Evolutionary conservation across 2,888 invertebrate species (phyloP).

Genomic region (Brassicogethes aeneus): DNA sequence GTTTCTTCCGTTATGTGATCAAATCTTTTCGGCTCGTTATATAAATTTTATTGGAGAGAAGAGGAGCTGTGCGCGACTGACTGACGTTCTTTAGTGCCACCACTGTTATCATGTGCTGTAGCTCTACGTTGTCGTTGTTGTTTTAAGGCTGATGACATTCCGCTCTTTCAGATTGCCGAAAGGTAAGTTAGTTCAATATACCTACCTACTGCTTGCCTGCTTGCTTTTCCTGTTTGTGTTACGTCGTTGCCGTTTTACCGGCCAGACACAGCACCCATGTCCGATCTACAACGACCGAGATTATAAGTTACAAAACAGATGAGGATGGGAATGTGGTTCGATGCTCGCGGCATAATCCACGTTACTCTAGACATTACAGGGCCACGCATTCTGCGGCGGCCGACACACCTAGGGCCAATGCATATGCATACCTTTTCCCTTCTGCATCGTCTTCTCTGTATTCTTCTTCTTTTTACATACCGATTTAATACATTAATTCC

Average conservation of each 20-base stretch:
- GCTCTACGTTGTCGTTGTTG: conserved; percentile 12
- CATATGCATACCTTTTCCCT: no score
- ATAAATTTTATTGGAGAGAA: no score
- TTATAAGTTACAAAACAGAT: conserved; percentile 13
- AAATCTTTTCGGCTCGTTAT: no score
- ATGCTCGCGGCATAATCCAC: conserved; percentile 19
- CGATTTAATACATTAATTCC: no score
- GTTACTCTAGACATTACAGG: conserved; percentile 25
- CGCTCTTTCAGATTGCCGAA: conserved; percentile 25
- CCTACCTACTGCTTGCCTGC: conserved; percentile 4
- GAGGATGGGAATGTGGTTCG: conserved; percentile 19
- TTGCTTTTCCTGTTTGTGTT: background rate
- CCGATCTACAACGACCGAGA: conserved; percentile 5
- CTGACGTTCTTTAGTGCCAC: conserved; percentile 19
- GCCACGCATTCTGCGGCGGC: conserved; percentile 14
- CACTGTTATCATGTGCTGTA: conserved; percentile 20
- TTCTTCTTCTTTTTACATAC: no score
- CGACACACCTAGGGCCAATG: background rate
- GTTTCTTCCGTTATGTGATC: conserved; percentile 27
- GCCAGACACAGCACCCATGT: conserved; percentile 1
- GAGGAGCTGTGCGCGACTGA: conserved; percentile 16
- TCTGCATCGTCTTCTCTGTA: no score
- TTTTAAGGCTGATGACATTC: conserved; percentile 30
- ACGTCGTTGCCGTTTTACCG: conserved; percentile 1
- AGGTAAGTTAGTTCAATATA: conserved; percentile 22